Conservation (phyloP, 1,140 invertebrate genomes). For the Dufourea novaeangliae region DNA sequence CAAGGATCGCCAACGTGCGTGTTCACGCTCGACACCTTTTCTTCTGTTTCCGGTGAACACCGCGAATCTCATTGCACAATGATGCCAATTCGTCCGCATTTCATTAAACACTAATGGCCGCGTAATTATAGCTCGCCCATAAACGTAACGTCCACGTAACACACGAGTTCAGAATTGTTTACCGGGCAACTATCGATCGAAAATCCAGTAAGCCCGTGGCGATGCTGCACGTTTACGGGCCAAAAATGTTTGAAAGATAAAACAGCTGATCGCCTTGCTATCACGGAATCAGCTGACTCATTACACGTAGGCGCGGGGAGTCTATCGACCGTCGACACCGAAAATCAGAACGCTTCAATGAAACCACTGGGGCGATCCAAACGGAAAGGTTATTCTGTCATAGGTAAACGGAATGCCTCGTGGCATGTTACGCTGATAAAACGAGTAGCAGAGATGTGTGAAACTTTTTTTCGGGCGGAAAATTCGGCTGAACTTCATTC, state of each 20-base stretch:
- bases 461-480: no score
- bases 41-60: background rate
- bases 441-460: no score
- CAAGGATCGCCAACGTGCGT: background rate
- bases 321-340: background rate
- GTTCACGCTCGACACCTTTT: background rate
- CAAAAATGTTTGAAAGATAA: constrained; percentile 2
- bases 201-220: constrained; percentile 4
- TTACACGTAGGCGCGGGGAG: background rate
- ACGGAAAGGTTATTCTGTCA: no score
- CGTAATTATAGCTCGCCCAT: constrained; percentile 19
- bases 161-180: background rate
- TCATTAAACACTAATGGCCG: constrained; percentile 28
- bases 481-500: no score
- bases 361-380: no score
- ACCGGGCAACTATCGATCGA: background rate
- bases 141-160: constrained; percentile 15
- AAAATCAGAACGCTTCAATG: background rate
- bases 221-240: background rate
- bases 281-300: constrained; percentile 16
- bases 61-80: constrained; percentile 30
- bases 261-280: constrained; percentile 12
- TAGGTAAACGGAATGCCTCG: no score
- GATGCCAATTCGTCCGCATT: constrained; percentile 18
- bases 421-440: no score